Evolutionary conservation across 2,888 invertebrate genomes (phyloP), one percentile per base, ranked within the genome.

Genomic region (Branchellion lobata): DNA sequence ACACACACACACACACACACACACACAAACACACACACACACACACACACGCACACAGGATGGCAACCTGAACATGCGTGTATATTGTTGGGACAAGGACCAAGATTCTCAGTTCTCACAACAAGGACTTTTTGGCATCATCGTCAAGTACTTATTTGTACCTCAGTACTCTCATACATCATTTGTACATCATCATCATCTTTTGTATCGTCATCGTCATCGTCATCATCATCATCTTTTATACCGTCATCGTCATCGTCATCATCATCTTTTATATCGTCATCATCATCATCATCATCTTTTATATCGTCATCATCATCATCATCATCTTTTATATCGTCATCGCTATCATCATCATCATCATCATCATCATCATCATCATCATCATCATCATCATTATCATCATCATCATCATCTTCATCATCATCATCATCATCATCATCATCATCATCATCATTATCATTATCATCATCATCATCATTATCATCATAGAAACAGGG

Each of bases 381-480:
- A 65, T 65, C 65, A 65, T 65, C 65, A 8, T 21, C 65, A 65
- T 65, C 65, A 65, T 65, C 65, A 65, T 65, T 21, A 65, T 65
- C 65, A 65, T 65, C 65, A 11, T 21, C 65, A 65, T 65, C 65
- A 65, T 65, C 65, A 65, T 65, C 65, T 27, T 65, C 65, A 65
- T 65, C 65, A 65, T 65, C 65, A 21, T 65, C n/a, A 29, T 65
- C 65, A 40, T 40, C 40, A n/a, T n/a, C n/a, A n/a, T 8, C 36
- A 75, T 47, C 31, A 74, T 47, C 31, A 74, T 36, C 27, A 73
- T 47, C 31, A 74, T 47, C 31, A 74, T 24, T 47, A 47, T 24
- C 8, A 74, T 47, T 47, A 74, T 47, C 31, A 47, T 36, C 47
- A n/a, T 47, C 47, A n/a, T n/a, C 1, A 69, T 69, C 21, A 27